phyloP scores from a whole-genome alignment of 1,140 invertebrate genomes.

The Neotoxoptera formosana region DNA sequence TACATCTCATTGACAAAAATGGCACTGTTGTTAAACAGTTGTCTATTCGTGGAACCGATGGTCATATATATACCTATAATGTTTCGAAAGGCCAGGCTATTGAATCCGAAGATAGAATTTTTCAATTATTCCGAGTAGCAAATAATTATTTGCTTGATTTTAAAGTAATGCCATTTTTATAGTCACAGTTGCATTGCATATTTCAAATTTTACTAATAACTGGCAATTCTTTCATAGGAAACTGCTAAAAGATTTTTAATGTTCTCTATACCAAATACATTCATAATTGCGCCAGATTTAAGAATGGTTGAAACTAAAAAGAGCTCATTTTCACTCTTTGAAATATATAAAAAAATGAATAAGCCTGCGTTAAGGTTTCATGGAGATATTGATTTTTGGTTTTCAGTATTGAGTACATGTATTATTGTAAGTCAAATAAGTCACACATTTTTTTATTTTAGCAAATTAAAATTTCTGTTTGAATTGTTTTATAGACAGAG shows the following conservation, averaged over 20 bases:
- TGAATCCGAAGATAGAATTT: slow-evolving; percentile 38
- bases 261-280: neutral
- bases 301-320: slow-evolving; percentile 41
- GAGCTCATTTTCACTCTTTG: neutral
- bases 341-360: neutral
- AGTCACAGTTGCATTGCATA: neutral
- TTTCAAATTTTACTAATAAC: neutral
- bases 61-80: slow-evolving; percentile 24
- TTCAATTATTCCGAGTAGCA: slow-evolving; percentile 20
- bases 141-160: slow-evolving; percentile 36
- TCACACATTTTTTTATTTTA: neutral
- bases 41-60: slow-evolving; percentile 44
- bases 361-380: neutral
- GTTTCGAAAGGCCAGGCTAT: neutral
- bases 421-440: neutral
- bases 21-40: slow-evolving; percentile 42
- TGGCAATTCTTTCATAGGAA: neutral
- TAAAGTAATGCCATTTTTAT: neutral
- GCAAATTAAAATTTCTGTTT: neutral
- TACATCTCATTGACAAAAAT: slow-evolving; percentile 26
- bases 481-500: neutral
- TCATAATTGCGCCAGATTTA: slow-evolving; percentile 15
- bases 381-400: slow-evolving; percentile 39
- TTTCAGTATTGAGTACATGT: slow-evolving; percentile 22
- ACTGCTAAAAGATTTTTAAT: slow-evolving; percentile 32